These are phyloP conservation scores for Standfussiana lucernea DNA, from an alignment of 2,888 invertebrate genomes.

Conservation along the genomic window DNA sequence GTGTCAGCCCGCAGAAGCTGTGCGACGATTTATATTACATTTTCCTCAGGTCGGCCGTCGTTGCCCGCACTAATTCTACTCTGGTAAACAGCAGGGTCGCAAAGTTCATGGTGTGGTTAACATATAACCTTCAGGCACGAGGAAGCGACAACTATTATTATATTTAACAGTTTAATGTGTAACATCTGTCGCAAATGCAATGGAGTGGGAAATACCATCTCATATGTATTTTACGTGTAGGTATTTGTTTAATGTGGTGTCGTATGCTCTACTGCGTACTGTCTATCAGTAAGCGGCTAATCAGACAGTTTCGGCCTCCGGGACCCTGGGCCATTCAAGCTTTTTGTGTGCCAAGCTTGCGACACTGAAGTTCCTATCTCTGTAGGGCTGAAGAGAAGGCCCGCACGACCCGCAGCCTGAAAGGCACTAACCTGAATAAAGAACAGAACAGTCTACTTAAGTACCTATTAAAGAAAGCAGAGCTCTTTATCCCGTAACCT, in stretches of 20 bases:
- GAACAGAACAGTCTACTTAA: too few species aligned
- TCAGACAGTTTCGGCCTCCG: not conserved
- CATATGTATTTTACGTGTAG: not conserved
- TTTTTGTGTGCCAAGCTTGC: not conserved
- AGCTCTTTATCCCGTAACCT: not conserved
- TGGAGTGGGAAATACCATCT: conserved; percentile 1
- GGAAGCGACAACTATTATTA: conserved; percentile 67
- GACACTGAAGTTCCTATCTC: not conserved
- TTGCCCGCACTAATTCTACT: conserved; percentile 71
- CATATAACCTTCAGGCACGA: conserved; percentile 70
- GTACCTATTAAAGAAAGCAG: not conserved
- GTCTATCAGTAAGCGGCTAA: not conserved
- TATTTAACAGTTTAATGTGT: conserved; percentile 41
- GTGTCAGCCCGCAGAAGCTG: conserved; percentile 46
- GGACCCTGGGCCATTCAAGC: not conserved
- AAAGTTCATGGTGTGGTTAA: conserved; percentile 73
- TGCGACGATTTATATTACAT: conserved; percentile 58
- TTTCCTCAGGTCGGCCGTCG: conserved; percentile 53
- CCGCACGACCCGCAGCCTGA: not conserved
- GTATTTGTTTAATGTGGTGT: conserved; percentile 14
- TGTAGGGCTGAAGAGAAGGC: not conserved
- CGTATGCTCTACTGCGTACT: not conserved
- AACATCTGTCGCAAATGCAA: conserved; percentile 19
- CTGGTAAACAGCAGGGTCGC: conserved; percentile 69
- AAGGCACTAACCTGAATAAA: not conserved